Evolutionary conservation across 2,797 vertebrate genomes (phyloP), one percentile per base, ranked within the genome.

Genomic region (Halcyon badia): DNA sequence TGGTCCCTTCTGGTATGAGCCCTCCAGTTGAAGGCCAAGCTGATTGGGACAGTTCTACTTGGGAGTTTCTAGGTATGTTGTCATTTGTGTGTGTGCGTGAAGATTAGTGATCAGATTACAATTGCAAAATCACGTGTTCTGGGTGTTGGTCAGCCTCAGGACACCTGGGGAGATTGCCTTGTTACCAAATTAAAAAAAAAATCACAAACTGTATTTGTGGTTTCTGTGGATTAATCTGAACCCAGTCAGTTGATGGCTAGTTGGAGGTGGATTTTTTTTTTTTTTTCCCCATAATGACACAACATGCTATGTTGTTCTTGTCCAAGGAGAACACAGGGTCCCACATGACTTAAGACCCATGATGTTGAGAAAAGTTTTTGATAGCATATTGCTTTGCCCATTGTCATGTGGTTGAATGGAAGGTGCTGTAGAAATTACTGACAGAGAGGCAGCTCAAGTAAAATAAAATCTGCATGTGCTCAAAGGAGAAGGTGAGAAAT

Each of bases 281-380:
- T 37, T 37, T 61, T 49, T 48, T 17, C 42, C 42, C 33, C 21
- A 35, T 14, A 44, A 7, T 65, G 24, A 44, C 10, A 71, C 30
- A 31, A 37, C 0, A 1, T 75, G n/a, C 14, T 14, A 11, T 3
- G 0, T 42, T 6, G 11, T 35, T 71, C 49, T 70, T 69, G 21
- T 64, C 51, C 22, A 41, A n/a, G 37, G 79, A 41, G 15, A 80
- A 60, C 35, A 24, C 7, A 10, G 17, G 37, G 24, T 12, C 14
- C 6, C 10, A 14, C 6, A 1, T 60, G 26, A 14, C 48, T 71
- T 76, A 39, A 77, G 70, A 41, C 19, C 10, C 28, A 4, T 42
- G 11, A 24, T 65, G 20, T 61, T 49, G 46, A 71, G 10, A 49
- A 49, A 42, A 42, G 26, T 3, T 42, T 68, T 37, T 2, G 4